Base-by-base conservation (phyloP, 2,888 invertebrate species). In the Protonemura montana region DNA sequence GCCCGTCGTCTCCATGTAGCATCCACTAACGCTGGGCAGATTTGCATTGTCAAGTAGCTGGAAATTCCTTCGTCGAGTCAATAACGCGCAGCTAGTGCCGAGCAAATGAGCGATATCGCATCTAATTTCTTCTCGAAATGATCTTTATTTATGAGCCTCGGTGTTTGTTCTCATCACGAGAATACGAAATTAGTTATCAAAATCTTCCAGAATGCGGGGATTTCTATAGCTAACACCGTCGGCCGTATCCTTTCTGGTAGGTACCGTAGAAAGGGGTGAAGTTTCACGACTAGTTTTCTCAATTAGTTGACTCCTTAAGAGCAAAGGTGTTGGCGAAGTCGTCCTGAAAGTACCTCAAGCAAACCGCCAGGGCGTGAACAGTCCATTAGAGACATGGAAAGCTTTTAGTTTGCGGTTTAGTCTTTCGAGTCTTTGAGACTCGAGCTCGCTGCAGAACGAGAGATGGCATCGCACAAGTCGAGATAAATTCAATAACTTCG, bases 121-220 rank as follows among this genome's bases (percentile, higher is more conserved):
- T 84, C 84, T 84, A 84, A 84, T 84, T 84, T 84, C 84, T 84
- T 59, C 28, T n/a, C 27, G 13, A n/a, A 83, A 26, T 25, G 84
- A 84, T 84, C 84, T 84, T 84, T 84, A 84, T 84, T 84, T 84
- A 84, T 84, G 84, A 84, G 84, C 27, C 42, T 6, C 84, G 28
- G 84, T 84, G 59, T 84, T 84, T 59, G 84, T 84, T 59, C 76
- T 30, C 81, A 59, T 30, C 76, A 13, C n/a, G 84, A 84, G 84
- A 84, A 84, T 84, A 76, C 84, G 76, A 76, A 84, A 84, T 84
- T 26, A 84, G 59, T 76, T 59, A 84, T 84, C 84, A 84, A 82
- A 82, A 82, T 82, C 82, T 82, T 35, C 7, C 5, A 42, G 84
- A 84, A 28, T 28, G 59, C 59, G 76, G 27, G 59, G 35, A 30